phyloP scores from a whole-genome alignment of 2,113 vertebrate species.

The Amphilophus citrinellus region DNA sequence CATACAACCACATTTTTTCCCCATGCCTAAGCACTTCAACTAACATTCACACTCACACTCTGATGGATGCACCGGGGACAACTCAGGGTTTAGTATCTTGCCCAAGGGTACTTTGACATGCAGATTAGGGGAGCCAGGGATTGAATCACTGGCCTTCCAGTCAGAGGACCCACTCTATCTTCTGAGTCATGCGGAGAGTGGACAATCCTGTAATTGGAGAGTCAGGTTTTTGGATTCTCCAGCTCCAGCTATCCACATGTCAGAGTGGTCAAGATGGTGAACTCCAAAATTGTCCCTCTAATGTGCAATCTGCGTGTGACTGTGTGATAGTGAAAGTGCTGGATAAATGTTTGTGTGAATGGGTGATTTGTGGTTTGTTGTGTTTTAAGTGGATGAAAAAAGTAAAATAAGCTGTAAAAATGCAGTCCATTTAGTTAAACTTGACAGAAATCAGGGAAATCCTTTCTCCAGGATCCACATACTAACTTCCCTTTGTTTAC shows the following conservation, averaged over 20 bases:
- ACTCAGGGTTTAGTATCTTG: not conserved
- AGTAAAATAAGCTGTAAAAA: not conserved
- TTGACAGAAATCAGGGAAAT: slow-evolving; percentile 8
- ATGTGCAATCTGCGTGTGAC: not conserved
- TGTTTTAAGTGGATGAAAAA: not conserved
- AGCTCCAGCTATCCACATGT: not conserved
- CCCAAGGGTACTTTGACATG: not conserved
- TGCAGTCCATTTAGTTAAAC: not conserved
- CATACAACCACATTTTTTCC: not conserved
- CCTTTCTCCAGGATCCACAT: not conserved
- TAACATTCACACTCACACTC: not conserved
- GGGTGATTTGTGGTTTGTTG: not conserved
- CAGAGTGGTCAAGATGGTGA: not conserved
- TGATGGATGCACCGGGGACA: not conserved
- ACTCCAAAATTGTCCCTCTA: not conserved
- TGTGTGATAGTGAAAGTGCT: not conserved
- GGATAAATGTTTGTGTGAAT: not conserved
- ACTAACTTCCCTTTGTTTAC: not conserved
- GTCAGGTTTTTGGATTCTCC: not conserved
- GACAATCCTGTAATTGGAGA: not conserved
- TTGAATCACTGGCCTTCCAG: not conserved
- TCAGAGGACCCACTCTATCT: not conserved
- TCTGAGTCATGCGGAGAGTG: not conserved
- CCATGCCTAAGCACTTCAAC: not conserved
- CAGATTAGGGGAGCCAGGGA: not conserved